Percentiles rank a stretch among this genome's conserved stretches.
These are phyloP conservation scores for Eulemur macaco DNA, from an alignment of 2,113 vertebrate genomes.

Conservation along the genomic window DNA sequence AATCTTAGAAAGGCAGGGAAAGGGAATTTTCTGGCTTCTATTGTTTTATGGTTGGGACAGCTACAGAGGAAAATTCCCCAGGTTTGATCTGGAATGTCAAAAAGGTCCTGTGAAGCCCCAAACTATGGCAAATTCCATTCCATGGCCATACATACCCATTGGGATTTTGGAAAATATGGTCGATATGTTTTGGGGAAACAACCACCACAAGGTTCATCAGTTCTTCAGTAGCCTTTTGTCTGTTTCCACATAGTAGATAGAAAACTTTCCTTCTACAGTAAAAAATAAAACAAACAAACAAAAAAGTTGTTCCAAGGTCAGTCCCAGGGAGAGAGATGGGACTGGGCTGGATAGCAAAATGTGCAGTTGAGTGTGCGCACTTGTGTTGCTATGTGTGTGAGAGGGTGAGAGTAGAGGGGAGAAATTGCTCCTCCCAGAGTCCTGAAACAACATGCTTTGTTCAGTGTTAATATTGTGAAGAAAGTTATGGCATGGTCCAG, in stretches of 20 bases:
- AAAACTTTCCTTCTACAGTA: neutral
- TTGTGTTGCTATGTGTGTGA: too few relatives aligned
- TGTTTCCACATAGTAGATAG: neutral
- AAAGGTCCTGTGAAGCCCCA: neutral
- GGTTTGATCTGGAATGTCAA: neutral
- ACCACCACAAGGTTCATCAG: neutral
- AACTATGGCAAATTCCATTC: neutral
- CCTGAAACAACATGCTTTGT: neutral
- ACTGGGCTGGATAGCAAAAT: neutral
- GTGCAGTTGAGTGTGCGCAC: neutral
- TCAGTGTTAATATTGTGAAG: neutral
- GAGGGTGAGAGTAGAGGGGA: neutral
- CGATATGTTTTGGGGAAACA: neutral
- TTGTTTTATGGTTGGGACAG: neutral
- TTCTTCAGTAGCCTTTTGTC: neutral
- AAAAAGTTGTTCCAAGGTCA: neutral
- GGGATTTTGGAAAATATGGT: neutral
- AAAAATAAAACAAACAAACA: neutral
- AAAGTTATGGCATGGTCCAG: fast-evolving
- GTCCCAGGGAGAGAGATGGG: neutral
- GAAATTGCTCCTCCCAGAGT: neutral
- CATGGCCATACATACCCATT: neutral
- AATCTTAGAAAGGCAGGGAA: neutral
- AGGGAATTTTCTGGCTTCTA: neutral
- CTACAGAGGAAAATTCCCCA: neutral